Conservation (phyloP, 2,797 vertebrate genomes). For the Orestias chungarensis region DNA sequence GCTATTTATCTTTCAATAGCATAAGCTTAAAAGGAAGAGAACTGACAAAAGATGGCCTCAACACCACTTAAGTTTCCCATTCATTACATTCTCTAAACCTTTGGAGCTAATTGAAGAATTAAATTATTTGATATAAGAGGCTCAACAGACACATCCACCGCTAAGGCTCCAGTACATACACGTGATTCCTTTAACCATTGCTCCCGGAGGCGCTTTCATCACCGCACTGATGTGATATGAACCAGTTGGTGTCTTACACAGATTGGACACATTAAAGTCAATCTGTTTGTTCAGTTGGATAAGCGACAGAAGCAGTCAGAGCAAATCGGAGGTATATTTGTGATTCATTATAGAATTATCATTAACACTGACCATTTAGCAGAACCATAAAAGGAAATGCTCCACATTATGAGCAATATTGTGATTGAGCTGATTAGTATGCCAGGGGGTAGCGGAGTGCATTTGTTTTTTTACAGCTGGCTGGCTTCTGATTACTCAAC, state of each 20-base stretch:
- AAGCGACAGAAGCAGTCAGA: conserved; percentile 62
- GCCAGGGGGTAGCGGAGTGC: conserved; percentile 44
- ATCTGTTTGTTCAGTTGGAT: conserved; percentile 39
- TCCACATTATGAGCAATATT: conserved; percentile 59
- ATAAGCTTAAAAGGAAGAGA: conserved; percentile 80
- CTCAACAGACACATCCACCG: conserved; percentile 78
- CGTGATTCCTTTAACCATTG: conserved; percentile 50
- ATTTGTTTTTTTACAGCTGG: conserved; percentile 75
- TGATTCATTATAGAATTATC: conserved; percentile 68
- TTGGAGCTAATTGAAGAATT: conserved; percentile 87
- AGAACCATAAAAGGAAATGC: conserved; percentile 63
- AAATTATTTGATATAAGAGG: conserved; percentile 87
- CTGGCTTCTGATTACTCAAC: conserved; percentile 74
- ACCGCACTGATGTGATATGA: conserved; percentile 38
- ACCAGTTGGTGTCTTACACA: conserved; percentile 52
- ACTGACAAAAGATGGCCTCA: conserved; percentile 86
- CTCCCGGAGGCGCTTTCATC: conserved; percentile 56
- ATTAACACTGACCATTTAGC: conserved; percentile 59
- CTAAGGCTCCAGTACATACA: conserved; percentile 58
- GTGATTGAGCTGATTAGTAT: conserved; percentile 66
- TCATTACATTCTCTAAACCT: conserved; percentile 76
- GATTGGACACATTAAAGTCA: conserved; percentile 61
- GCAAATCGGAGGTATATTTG: conserved; percentile 56
- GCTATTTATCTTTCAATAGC: conserved; percentile 57
- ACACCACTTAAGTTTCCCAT: conserved; percentile 71